Conservation (phyloP, 2,113 vertebrate genomes). For the Heterotilapia buettikoferi region DNA sequence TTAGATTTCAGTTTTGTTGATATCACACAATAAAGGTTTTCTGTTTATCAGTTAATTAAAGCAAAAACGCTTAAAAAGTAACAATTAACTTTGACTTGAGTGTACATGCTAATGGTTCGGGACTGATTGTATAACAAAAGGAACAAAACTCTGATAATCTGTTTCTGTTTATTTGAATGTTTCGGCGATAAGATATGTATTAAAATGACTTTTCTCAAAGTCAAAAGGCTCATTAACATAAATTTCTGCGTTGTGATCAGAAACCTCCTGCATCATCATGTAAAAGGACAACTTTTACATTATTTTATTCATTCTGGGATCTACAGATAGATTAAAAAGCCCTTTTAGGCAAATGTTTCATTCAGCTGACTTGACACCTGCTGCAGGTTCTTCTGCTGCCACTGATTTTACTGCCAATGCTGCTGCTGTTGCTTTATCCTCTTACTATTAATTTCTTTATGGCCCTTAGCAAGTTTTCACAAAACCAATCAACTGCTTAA, state of each 20-base stretch:
- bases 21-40: too few relatives aligned
- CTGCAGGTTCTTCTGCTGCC: neutral
- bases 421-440: neutral
- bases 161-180: neutral
- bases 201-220: neutral
- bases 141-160: neutral
- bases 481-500: neutral
- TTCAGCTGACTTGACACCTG: neutral
- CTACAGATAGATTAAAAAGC: neutral
- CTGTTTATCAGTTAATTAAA: neutral
- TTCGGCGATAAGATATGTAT: neutral
- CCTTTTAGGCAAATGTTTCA: neutral
- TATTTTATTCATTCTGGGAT: neutral
- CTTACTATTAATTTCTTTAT: neutral
- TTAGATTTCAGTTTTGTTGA: neutral
- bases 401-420: neutral
- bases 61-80: neutral
- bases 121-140: neutral
- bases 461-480: neutral
- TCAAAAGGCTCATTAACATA: neutral
- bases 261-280: neutral
- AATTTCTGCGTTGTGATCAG: neutral
- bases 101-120: neutral
- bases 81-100: neutral
- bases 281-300: neutral